phyloP scores from a whole-genome alignment of 2,113 vertebrate genomes.

The Hepsetus odoe region DNA sequence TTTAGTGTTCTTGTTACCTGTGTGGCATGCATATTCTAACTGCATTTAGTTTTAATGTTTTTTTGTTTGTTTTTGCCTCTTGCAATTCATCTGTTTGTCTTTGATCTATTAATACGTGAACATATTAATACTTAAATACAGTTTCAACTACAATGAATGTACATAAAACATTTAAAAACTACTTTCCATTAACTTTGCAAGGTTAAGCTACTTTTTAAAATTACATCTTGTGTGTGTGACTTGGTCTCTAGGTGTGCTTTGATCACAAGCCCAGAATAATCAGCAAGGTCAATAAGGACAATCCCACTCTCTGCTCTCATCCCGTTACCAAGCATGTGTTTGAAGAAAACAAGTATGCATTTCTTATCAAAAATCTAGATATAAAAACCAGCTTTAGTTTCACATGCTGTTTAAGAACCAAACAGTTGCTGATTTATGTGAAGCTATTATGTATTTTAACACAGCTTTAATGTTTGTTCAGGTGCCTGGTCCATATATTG shows the following conservation, averaged over 20 bases:
- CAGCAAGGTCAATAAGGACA: constrained; percentile 95
- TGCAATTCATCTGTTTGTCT: no score
- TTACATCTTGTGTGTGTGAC: constrained; percentile 32
- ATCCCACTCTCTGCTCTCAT: constrained; percentile 88
- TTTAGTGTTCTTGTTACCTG: neutral
- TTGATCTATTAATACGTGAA: no score
- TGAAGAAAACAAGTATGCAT: constrained; percentile 93
- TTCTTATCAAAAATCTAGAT: constrained; percentile 2
- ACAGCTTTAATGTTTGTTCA: constrained; percentile 50
- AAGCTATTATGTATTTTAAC: neutral
- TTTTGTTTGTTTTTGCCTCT: neutral
- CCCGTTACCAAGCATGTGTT: constrained; percentile 91
- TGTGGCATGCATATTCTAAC: neutral
- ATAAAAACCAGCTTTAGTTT: neutral
- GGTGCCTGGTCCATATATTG: constrained; percentile 97
- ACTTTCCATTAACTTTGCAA: neutral
- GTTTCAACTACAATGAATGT: neutral
- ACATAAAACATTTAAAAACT: neutral
- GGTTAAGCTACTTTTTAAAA: constrained; percentile 13
- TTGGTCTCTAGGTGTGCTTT: constrained; percentile 88
- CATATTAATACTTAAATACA: no score
- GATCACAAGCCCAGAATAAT: constrained; percentile 99
- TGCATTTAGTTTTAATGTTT: neutral
- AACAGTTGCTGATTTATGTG: neutral
- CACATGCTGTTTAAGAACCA: neutral